Percentiles rank a stretch among this genome's conserved stretches.
Conservation (phyloP, 2,113 vertebrate species). For the Gymnogyps californianus region DNA sequence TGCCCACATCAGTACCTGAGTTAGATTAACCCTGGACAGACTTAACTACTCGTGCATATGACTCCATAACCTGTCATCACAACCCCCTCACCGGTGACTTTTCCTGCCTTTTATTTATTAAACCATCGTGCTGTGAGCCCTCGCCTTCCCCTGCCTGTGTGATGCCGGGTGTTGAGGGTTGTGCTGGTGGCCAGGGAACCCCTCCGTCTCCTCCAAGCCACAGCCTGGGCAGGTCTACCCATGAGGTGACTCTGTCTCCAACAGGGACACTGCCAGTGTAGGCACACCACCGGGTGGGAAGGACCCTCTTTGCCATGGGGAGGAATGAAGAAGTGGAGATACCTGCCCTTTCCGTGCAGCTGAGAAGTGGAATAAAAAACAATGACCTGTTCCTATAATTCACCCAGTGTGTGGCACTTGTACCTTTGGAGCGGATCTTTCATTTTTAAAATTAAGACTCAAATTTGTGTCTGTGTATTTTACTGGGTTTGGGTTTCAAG, state of each 20-base stretch:
- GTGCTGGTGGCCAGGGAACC: background rate
- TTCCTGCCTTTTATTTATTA: background rate
- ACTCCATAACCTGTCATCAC: constrained; percentile 21
- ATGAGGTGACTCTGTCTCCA: background rate
- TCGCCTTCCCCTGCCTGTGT: background rate
- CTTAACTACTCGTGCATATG: background rate
- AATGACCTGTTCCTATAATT: background rate
- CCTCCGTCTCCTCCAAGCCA: background rate
- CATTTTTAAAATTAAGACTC: background rate
- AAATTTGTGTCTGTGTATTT: background rate
- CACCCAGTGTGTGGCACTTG: background rate
- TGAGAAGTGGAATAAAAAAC: background rate
- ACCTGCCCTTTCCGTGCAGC: background rate
- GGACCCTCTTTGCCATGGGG: background rate
- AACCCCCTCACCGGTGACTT: background rate
- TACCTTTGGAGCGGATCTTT: background rate
- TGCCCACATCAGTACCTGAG: constrained; percentile 7
- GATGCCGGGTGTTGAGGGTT: background rate
- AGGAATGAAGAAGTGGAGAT: background rate
- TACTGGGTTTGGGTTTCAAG: background rate
- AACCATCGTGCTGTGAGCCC: background rate
- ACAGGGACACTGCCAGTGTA: background rate
- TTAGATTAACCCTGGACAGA: background rate
- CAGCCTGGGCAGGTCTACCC: background rate
- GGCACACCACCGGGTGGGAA: fast-evolving